Evolutionary conservation across 2,797 vertebrate genomes (phyloP), one percentile per base, ranked within the genome.

Genomic region (Spea hammondii): DNA sequence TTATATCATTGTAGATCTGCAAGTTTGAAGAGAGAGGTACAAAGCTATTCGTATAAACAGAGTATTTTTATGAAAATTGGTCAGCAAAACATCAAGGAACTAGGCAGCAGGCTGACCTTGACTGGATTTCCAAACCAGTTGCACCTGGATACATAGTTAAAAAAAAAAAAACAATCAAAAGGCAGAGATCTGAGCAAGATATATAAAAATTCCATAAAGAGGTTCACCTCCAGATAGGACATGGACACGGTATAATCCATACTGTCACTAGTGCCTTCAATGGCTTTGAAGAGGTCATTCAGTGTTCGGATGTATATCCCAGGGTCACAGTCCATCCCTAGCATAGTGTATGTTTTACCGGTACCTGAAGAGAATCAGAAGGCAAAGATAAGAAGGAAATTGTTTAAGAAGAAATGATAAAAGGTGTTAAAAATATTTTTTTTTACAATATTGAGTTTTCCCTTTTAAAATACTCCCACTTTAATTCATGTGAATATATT

Each of bases 1-100:
- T 91, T 67, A 88, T 84, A 76, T 92, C 84, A 0, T 91, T 91
- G 77, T 90, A 92, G 78, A 92, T 89, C 90, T 91, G 77, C 57
- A 64, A 53, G 48, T 74, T 46, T 7, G 2, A 74, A 79, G 50
- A 48, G 47, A 65, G 60, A 10, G 44, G 14, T 53, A 32, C 32
- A 32, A 32, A 32, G 32, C 32, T 32, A 32, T 32, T 32, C 32
- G 32, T 32, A 17, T 17, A 17, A 17, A 17, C 17, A 17, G 17
- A 17, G 17, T 17, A 32, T 32, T 32, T 32, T 32, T 32, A 32
- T 32, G 32, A 32, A 32, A 32, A 32, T 3, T 32, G 32, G 32
- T 32, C 32, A 32, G 32, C 32, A 32, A 32, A 32, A 32, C 32
- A 32, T 32, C 32, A 32, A 32, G 32, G 32, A 32, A 32, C 32